Conservation (phyloP, 1,140 invertebrate species). For the Trialeurodes vaporariorum region DNA sequence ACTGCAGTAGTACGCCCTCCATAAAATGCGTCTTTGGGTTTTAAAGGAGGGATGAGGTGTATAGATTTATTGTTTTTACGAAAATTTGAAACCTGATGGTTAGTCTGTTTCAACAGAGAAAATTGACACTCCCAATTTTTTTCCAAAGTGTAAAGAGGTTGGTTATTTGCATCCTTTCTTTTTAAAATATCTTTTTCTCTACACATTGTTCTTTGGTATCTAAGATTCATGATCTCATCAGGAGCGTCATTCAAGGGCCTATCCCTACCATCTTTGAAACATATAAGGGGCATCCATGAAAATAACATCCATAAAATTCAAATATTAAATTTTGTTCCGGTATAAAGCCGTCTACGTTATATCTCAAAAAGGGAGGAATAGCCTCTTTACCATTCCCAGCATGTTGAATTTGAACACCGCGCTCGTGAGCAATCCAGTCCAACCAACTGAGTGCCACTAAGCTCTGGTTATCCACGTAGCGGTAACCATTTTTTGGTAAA, state of each 20-base stretch:
- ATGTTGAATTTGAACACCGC: conserved; percentile 9
- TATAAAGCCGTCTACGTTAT: background rate
- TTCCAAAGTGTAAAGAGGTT: background rate
- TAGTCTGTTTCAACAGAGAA: background rate
- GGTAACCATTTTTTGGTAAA: conserved; percentile 14
- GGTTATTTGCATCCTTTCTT: background rate
- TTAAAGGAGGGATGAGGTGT: background rate
- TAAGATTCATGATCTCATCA: background rate
- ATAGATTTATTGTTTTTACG: background rate
- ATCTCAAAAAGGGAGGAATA: background rate
- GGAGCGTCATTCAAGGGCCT: background rate
- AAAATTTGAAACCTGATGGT: background rate
- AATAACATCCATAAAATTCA: conserved; percentile 18
- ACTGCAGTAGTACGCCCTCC: conserved; percentile 7
- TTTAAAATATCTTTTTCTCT: background rate
- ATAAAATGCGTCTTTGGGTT: conserved; percentile 8
- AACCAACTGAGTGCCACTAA: conserved; percentile 12
- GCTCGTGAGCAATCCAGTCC: conserved; percentile 4
- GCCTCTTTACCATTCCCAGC: conserved; percentile 10
- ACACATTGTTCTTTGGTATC: background rate
- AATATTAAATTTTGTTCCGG: background rate
- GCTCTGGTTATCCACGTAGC: conserved; percentile 12
- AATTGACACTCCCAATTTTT: background rate
- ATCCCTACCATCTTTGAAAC: background rate
- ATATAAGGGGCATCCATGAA: conserved; percentile 11